Percentiles rank a stretch among this genome's conserved stretches.
Conservation (phyloP, 2,888 invertebrate species). For the Noctua fimbriata region DNA sequence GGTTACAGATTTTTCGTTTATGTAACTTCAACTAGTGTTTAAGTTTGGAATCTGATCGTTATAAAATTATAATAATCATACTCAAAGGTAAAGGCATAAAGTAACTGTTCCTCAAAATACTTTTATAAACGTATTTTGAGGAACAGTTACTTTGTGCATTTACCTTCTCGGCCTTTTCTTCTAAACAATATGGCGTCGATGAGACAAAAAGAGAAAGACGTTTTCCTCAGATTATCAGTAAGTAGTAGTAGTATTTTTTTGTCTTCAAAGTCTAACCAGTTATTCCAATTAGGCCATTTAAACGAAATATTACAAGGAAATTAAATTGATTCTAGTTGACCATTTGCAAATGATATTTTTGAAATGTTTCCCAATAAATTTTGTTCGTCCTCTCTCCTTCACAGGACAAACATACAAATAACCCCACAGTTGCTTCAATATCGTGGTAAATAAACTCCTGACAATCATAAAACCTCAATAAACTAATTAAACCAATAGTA, state of each 20-base stretch:
- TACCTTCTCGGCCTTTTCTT: background rate
- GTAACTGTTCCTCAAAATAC: too few relatives aligned
- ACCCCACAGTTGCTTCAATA: background rate
- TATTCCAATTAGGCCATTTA: background rate
- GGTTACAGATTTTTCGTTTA: background rate
- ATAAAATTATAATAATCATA: too few relatives aligned
- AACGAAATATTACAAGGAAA: background rate
- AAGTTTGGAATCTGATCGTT: background rate
- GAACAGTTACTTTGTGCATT: too few relatives aligned
- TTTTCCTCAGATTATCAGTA: too few relatives aligned
- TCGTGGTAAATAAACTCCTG: constrained; percentile 19
- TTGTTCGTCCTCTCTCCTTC: background rate
- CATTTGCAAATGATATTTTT: background rate
- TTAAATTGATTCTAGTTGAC: background rate
- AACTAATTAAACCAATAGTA: constrained; percentile 37
- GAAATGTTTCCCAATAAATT: background rate
- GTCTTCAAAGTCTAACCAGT: too few relatives aligned
- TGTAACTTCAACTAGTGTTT: background rate
- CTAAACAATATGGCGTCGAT: background rate
- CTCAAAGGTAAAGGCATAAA: too few relatives aligned
- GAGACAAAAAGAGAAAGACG: background rate
- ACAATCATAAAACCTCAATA: constrained; percentile 21
- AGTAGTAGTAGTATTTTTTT: too few relatives aligned
- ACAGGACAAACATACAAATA: background rate
- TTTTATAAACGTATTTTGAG: too few relatives aligned